A percentile compares a stretch with the other conserved stretches of the same genome.
phyloP scores from a whole-genome alignment of 2,797 vertebrate species.

The Anas georgica region DNA sequence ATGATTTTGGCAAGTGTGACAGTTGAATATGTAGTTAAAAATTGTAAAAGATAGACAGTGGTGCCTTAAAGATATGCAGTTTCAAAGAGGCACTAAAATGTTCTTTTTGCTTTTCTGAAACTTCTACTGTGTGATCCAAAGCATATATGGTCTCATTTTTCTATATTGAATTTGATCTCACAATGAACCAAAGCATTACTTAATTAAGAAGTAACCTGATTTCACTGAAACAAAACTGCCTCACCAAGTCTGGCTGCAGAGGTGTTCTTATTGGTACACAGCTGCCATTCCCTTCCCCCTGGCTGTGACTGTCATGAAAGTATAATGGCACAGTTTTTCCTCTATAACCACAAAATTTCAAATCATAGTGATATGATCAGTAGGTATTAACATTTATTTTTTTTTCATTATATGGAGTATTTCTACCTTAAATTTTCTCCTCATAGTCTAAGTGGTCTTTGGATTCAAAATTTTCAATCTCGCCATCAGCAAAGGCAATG shows the following conservation, averaged over 20 bases:
- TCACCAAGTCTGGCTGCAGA: background rate
- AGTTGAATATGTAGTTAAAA: background rate
- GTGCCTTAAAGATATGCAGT: background rate
- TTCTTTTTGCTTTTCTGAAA: background rate
- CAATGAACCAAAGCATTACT: background rate
- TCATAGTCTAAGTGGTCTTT: background rate
- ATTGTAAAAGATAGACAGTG: background rate
- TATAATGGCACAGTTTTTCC: rapidly evolving
- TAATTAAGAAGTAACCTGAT: background rate
- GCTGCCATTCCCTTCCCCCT: background rate
- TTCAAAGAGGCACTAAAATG: background rate
- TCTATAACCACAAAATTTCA: background rate
- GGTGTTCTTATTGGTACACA: background rate
- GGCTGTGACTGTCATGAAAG: background rate
- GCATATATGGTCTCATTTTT: background rate
- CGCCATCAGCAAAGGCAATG: background rate
- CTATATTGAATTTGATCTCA: background rate
- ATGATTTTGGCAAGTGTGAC: background rate
- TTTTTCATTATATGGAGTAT: background rate
- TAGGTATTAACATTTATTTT: background rate
- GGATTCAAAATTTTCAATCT: background rate
- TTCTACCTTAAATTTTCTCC: background rate
- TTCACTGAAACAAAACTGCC: background rate
- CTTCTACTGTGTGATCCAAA: background rate
- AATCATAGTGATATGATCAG: rapidly evolving